Conservation (phyloP, 2,888 invertebrate species). For the Lithophane ornitopus region DNA sequence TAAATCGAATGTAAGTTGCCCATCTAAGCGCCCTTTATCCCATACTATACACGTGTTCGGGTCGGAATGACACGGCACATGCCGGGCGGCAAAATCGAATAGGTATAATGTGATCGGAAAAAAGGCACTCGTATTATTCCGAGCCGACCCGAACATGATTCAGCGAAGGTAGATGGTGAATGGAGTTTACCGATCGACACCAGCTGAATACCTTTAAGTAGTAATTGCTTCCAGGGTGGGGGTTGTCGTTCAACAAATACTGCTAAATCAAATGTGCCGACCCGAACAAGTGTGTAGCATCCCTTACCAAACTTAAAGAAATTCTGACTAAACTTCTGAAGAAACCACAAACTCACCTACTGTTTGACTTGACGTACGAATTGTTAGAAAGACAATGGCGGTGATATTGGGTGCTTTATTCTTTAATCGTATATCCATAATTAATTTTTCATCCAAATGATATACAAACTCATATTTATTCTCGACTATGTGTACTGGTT, state of each 20-base stretch:
- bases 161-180: neutral
- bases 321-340: neutral
- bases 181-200: neutral
- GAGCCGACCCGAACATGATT: neutral
- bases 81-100: too few relatives aligned
- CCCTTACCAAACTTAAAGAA: neutral
- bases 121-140: neutral
- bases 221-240: neutral
- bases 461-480: neutral
- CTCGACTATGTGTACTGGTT: neutral
- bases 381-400: neutral
- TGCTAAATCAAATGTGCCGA: neutral
- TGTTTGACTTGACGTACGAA: accelerated
- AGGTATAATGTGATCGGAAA: neutral
- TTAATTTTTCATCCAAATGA: accelerated
- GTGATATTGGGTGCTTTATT: neutral
- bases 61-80: too few relatives aligned
- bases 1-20: too few relatives aligned
- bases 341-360: neutral
- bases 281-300: neutral
- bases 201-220: neutral
- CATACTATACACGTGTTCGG: too few relatives aligned
- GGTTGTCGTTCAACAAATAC: neutral
- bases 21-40: too few relatives aligned
- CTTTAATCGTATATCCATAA: neutral